Evolutionary conservation across 2,113 vertebrate genomes (phyloP).

Genomic region (Piaya cayana): DNA sequence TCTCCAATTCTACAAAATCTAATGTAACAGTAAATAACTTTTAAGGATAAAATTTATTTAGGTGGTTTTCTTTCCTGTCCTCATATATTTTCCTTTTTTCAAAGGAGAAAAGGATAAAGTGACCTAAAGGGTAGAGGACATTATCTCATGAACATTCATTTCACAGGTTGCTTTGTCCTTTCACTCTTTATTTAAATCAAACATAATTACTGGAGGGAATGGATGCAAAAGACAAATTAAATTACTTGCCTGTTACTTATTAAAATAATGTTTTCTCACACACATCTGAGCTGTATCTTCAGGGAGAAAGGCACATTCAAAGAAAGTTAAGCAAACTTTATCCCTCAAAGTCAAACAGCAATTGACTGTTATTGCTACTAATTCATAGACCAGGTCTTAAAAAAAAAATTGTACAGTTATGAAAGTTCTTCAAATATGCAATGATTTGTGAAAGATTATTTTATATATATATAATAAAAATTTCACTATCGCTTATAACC

Average conservation of each 20-base stretch:
- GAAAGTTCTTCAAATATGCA: background rate
- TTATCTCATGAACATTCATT: background rate
- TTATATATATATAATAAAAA: background rate
- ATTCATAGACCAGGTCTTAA: background rate
- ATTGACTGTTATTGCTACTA: background rate
- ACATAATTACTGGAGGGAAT: background rate
- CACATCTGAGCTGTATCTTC: background rate
- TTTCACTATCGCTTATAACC: background rate
- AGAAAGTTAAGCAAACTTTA: background rate
- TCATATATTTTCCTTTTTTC: background rate
- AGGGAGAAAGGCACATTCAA: background rate
- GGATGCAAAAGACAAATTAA: background rate
- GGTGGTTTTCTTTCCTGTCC: background rate
- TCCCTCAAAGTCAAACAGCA: background rate
- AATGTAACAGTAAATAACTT: background rate
- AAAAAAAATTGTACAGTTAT: background rate
- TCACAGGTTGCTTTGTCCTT: background rate
- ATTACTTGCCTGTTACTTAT: background rate
- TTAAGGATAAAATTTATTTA: background rate
- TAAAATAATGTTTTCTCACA: background rate
- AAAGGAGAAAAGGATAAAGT: background rate
- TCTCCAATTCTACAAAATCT: background rate
- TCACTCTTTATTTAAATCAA: background rate
- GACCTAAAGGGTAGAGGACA: background rate
- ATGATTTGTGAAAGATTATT: background rate